These are phyloP conservation scores for Chondrilla cf. caribensis DNA, from an alignment of 37 sponge, comb jelly and placozoan species.

Conservation along the genomic window DNA sequence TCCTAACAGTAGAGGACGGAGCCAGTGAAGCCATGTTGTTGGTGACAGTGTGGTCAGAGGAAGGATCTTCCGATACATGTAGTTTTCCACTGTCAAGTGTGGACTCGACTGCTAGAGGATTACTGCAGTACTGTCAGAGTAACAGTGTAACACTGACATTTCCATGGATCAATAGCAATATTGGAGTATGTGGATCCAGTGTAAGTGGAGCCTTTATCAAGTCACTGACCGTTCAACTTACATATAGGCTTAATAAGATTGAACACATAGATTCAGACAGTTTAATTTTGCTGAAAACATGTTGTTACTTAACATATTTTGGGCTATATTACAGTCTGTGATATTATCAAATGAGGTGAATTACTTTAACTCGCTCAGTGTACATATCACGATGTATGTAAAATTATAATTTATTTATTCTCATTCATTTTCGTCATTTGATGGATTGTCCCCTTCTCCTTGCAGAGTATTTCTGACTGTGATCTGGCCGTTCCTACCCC, in stretches of 20 bases:
- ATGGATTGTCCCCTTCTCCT: too few relatives aligned
- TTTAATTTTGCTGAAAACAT: too few relatives aligned
- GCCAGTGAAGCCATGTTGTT: background rate
- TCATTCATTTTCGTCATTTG: too few relatives aligned
- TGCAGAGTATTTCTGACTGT: background rate
- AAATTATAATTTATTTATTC: too few relatives aligned
- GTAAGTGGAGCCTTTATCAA: background rate
- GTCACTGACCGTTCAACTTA: too few relatives aligned
- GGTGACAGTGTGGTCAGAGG: background rate
- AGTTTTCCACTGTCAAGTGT: constrained; percentile 6
- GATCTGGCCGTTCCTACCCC: background rate
- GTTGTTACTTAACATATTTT: too few relatives aligned
- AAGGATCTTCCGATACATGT: background rate
- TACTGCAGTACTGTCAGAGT: background rate
- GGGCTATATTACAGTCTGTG: too few relatives aligned
- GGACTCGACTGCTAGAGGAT: background rate
- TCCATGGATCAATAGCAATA: background rate
- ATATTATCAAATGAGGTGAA: too few relatives aligned
- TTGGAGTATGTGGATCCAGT: background rate
- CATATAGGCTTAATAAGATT: too few relatives aligned
- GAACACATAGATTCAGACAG: too few relatives aligned
- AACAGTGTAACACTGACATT: background rate
- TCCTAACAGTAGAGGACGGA: background rate
- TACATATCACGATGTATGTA: too few relatives aligned
- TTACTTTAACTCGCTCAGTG: too few relatives aligned